Percentiles rank a stretch among this genome's conserved stretches.
These are phyloP conservation scores for Cheirogaleus medius DNA, from an alignment of 2,113 vertebrate species.

Conservation along the genomic window DNA sequence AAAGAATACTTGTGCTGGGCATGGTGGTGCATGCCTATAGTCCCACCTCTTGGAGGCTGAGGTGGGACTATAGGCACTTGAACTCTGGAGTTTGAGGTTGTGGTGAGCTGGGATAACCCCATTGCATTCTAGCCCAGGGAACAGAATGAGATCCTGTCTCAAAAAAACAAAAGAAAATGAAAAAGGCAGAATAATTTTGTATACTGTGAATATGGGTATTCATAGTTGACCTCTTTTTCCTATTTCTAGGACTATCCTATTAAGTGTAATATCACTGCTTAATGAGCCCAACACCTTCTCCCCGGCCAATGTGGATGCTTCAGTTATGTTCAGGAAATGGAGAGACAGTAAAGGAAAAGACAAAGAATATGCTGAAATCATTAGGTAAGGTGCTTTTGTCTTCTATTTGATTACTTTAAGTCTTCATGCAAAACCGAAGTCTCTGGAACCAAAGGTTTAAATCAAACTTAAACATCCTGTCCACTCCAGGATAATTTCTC, in stretches of 20 bases:
- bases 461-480: neutral
- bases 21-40: no score
- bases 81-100: neutral
- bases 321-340: constrained; percentile 99
- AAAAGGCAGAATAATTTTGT: constrained; percentile 3
- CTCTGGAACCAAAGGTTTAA: neutral
- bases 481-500: neutral
- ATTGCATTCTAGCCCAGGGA: neutral
- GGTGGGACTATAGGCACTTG: neutral
- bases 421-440: neutral
- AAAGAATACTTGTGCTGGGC: no score
- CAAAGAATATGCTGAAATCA: constrained; percentile 98
- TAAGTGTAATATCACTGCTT: constrained; percentile 98
- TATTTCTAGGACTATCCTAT: constrained; percentile 92
- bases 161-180: neutral
- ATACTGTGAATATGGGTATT: neutral
- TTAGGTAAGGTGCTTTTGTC: constrained; percentile 88
- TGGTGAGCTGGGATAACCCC: neutral
- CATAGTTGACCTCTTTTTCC: constrained; percentile 21
- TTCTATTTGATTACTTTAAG: neutral
- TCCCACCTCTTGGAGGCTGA: neutral
- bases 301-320: constrained; percentile 97
- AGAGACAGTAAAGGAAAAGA: constrained; percentile 99
- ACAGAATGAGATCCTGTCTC: neutral
- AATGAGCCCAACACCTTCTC: constrained; percentile 99